Conservation (phyloP, 2,888 invertebrate species). For the Pachymerium ferrugineum region DNA sequence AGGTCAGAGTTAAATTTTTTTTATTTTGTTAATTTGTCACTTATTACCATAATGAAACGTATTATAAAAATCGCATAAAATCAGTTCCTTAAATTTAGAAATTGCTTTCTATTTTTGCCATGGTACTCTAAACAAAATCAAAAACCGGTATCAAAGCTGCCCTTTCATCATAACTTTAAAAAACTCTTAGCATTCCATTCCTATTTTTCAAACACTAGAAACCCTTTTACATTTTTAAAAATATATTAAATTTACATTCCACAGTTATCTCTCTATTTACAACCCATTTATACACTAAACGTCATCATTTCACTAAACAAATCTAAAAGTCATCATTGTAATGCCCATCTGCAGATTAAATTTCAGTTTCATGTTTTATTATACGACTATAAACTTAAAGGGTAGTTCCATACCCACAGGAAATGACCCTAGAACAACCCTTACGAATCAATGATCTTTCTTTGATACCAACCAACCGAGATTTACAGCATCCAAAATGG, state of each 20-base stretch:
- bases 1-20: too few relatives aligned
- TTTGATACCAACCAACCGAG: neutral
- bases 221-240: neutral
- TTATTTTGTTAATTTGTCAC: too few relatives aligned
- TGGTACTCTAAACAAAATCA: too few relatives aligned
- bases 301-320: neutral
- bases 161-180: neutral
- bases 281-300: neutral
- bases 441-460: neutral
- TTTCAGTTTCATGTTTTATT: neutral
- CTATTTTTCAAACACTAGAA: neutral
- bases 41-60: too few relatives aligned
- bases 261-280: neutral
- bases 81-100: too few relatives aligned
- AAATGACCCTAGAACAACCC: neutral
- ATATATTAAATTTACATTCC: slow-evolving; percentile 8
- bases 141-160: neutral
- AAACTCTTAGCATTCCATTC: neutral
- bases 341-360: neutral
- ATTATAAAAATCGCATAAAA: too few relatives aligned
- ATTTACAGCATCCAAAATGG: slow-evolving; percentile 13
- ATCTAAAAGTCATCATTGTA: too few relatives aligned
- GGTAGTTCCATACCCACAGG: neutral
- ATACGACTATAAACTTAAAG: neutral
- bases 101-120: too few relatives aligned